Conservation (phyloP, 2,797 vertebrate genomes). For the Oreochromis mossambicus region DNA sequence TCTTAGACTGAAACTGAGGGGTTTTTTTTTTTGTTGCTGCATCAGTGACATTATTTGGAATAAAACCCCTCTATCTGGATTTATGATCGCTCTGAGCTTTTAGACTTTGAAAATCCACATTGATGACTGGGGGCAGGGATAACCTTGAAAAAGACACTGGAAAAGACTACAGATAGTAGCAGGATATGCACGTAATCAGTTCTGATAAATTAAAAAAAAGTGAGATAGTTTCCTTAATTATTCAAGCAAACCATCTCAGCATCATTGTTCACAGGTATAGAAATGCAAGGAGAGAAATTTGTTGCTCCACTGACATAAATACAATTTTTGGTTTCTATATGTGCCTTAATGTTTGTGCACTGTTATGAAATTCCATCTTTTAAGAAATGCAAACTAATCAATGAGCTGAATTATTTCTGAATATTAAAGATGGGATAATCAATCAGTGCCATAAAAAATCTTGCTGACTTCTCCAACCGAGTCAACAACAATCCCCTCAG, state of each 20-base stretch:
- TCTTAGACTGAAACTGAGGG: background rate
- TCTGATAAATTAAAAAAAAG: background rate
- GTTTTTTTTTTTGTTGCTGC: background rate
- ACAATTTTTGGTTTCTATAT: accelerated
- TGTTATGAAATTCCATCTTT: background rate
- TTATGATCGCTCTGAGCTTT: background rate
- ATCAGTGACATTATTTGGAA: background rate
- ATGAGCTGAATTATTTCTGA: background rate
- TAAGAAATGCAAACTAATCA: background rate
- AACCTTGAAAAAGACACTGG: background rate
- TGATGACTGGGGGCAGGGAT: background rate
- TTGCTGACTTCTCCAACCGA: background rate
- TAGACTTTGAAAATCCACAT: background rate
- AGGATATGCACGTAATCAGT: background rate
- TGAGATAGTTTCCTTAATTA: background rate
- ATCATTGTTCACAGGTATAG: too few relatives aligned
- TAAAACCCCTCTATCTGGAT: background rate
- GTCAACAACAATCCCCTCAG: background rate
- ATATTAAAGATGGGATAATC: background rate
- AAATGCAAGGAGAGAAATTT: background rate
- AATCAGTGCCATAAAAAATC: background rate
- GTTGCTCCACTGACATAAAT: background rate
- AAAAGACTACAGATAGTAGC: background rate
- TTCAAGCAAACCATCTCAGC: background rate
- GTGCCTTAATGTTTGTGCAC: background rate